A percentile compares a stretch with the other conserved stretches of the same genome.
phyloP scores from a whole-genome alignment of 1,140 invertebrate genomes.

The Leptinotarsa defecta region DNA sequence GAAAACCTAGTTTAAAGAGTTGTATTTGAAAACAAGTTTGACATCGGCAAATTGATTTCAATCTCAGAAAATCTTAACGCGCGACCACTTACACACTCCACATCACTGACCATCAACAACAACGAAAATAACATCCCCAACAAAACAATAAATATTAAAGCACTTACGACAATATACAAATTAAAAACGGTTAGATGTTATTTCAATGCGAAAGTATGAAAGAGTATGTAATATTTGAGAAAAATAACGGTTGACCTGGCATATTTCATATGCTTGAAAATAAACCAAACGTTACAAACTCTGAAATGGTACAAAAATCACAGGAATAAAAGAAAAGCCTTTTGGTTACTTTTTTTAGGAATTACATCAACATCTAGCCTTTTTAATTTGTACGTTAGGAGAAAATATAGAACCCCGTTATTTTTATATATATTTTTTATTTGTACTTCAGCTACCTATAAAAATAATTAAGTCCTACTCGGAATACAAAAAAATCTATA shows the following conservation, averaged over 20 bases:
- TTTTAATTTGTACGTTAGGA: neutral
- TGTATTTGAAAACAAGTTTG: slow-evolving; percentile 26
- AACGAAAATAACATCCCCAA: slow-evolving; percentile 35
- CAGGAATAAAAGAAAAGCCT: too few relatives aligned
- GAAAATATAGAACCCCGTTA: slow-evolving; percentile 24
- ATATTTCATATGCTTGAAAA: too few relatives aligned
- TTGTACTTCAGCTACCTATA: slow-evolving; percentile 40
- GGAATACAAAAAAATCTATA: slow-evolving; percentile 29
- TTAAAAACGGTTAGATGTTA: slow-evolving; percentile 21
- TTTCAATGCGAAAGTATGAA: too few relatives aligned
- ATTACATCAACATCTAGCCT: neutral
- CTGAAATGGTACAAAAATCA: too few relatives aligned
- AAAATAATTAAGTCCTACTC: slow-evolving; percentile 36
- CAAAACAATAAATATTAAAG: slow-evolving; percentile 35
- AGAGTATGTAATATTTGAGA: too few relatives aligned
- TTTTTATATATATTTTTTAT: slow-evolving; percentile 10
- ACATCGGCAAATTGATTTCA: slow-evolving; percentile 39
- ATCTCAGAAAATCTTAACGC: slow-evolving; percentile 28
- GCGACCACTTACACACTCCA: slow-evolving; percentile 15
- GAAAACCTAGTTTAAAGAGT: slow-evolving; percentile 23
- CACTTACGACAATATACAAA: slow-evolving; percentile 24
- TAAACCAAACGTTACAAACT: too few relatives aligned
- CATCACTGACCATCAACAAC: slow-evolving; percentile 31
- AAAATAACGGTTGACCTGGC: too few relatives aligned
- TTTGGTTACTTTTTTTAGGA: too few relatives aligned